Evolutionary conservation across 1,140 invertebrate genomes (phyloP), one percentile per base, ranked within the genome.

Genomic region (Colletes gigas): DNA sequence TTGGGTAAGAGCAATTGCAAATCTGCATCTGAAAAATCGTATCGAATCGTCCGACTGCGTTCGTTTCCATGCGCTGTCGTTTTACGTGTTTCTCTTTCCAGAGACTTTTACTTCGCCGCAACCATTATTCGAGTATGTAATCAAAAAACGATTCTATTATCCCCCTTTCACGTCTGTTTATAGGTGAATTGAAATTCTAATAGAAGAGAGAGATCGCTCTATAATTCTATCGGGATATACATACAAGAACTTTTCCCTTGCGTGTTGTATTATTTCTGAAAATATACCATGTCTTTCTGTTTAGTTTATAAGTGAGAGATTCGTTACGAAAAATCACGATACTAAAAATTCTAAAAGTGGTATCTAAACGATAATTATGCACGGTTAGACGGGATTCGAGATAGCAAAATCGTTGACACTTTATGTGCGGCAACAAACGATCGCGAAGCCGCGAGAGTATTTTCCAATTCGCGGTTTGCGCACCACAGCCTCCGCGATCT

Each of bases 1-100:
- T 86, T 86, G 60, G 68, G 84, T 83, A 86, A 86, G 84, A 83
- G 70, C 15, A 30, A 30, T 30, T 30, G 30, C 30, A 30, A 30
- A 30, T 30, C 30, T 63, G 67, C 62, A 78, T 57, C 75, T 12
- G 66, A 52, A 8, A 17, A 41, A 71, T 14, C 14, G 39, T 41
- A 39, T 10, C 41, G 41, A 66, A 66, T 66, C 63, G 41, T 0
- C 17, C 8, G 39, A 57, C 54, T 4, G 12, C 52, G 76, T 17
- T 65, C 41, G 39, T 41, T 19, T 54, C 39, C 5, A 41, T 50
- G 10, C 15, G 21, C 44, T 39, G n/a, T 63, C 69, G 4, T 41
- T 78, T 65, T 47, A 52, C 14, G 44, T 15, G 5, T 50, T 19
- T 17, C 15, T 12, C n/a, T 47, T 17, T n/a, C 19, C 69, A 4